Conservation (phyloP, 2,888 invertebrate genomes). For the Lithophane ornitopus region DNA sequence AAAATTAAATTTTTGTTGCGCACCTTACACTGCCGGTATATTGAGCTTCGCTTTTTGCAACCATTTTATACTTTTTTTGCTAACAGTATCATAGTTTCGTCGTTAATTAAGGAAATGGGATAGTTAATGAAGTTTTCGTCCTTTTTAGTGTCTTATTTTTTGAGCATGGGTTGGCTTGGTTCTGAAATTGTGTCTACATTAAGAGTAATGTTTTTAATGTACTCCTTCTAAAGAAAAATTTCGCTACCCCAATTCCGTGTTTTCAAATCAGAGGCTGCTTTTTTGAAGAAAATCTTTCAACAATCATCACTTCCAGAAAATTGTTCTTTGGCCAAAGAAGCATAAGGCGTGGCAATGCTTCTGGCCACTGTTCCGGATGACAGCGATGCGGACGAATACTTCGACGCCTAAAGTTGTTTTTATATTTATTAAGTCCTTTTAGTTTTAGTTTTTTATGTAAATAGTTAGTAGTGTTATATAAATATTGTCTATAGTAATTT, state of each 20-base stretch:
- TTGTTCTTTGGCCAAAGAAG: no score
- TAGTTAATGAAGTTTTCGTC: conserved; percentile 18
- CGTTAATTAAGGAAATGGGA: conserved; percentile 26
- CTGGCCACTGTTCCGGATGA: no score
- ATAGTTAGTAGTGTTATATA: no score
- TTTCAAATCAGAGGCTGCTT: neutral
- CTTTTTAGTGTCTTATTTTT: conserved; percentile 7
- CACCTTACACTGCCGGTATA: conserved; percentile 58
- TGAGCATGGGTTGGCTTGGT: neutral
- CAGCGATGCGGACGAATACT: no score
- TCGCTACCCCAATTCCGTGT: neutral
- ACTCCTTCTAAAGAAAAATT: neutral
- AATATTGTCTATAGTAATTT: no score
- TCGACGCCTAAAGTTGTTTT: no score
- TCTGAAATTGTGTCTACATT: conserved; percentile 5
- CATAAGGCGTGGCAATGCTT: no score
- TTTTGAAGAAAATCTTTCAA: neutral
- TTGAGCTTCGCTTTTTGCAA: conserved; percentile 61
- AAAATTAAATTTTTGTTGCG: conserved; percentile 82
- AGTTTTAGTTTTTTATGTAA: no score
- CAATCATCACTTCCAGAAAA: neutral
- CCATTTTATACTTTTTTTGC: conserved; percentile 55
- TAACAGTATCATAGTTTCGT: conserved; percentile 28
- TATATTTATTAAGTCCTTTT: no score
- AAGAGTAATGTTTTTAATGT: neutral